phyloP scores from a whole-genome alignment of 2,797 vertebrate species.

The Siniperca obscura region DNA sequence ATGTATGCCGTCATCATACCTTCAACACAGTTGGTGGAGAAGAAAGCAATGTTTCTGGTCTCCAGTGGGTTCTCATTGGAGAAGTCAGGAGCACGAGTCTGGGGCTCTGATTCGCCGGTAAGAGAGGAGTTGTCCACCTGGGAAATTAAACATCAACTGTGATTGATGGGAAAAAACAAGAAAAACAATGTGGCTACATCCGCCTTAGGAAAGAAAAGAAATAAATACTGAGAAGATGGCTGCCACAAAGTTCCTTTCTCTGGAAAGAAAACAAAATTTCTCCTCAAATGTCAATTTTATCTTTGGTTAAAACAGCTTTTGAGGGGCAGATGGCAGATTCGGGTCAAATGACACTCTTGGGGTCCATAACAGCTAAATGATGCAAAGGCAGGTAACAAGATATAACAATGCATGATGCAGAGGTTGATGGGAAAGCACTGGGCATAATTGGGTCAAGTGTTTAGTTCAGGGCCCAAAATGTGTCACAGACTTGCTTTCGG shows the following conservation, averaged over 20 bases:
- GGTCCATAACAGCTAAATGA: constrained; percentile 18
- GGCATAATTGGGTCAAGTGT: constrained; percentile 21
- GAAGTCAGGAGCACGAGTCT: constrained; percentile 95
- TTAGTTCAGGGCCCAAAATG: constrained; percentile 32
- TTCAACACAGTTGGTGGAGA: constrained; percentile 98
- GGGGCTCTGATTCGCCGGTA: constrained; percentile 97
- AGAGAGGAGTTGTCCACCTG: constrained; percentile 98
- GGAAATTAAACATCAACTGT: constrained; percentile 2
- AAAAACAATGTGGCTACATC: background rate
- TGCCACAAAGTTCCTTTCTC: background rate
- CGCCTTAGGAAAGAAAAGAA: background rate
- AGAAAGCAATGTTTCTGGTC: constrained; percentile 98
- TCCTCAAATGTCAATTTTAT: background rate
- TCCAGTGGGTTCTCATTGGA: constrained; percentile 97
- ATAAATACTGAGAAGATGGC: background rate
- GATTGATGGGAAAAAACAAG: background rate
- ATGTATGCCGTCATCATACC: constrained; percentile 76
- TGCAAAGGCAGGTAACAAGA: background rate
- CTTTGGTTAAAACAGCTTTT: background rate
- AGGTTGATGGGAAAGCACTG: background rate
- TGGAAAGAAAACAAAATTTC: background rate
- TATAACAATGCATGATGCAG: constrained; percentile 8
- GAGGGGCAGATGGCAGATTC: constrained; percentile 20
- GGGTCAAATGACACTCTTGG: constrained; percentile 4
- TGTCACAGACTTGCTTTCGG: constrained; percentile 20